Evolutionary conservation across 2,113 vertebrate species (phyloP).

Genomic region (cattle (Bos taurus)): ARS-UCD2.0 NC_037331.1:67727001-67727500

Average conservation of each 20-base stretch:
- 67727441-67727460: constrained; percentile 54
- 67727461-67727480: constrained; percentile 39
- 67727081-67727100: constrained; percentile 50
- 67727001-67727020: constrained; percentile 35
- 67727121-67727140: constrained; percentile 54
- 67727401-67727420: constrained; percentile 63
- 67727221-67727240: neutral
- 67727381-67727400: constrained; percentile 47
- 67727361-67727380: constrained; percentile 24
- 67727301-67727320: neutral
- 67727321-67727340: neutral
- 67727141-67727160: neutral
- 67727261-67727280: neutral
- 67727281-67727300: neutral
- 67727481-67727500: neutral
- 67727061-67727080: constrained; percentile 56
- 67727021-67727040: constrained; percentile 46
- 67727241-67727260: too few relatives aligned
- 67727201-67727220: neutral
- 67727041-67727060: constrained; percentile 41
- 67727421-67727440: constrained; percentile 39
- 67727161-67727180: neutral
- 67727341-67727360: neutral
- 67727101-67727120: constrained; percentile 55
- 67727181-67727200: constrained; percentile 2